Conservation (phyloP, 2,113 vertebrate genomes). For the Platysteira castanea region DNA sequence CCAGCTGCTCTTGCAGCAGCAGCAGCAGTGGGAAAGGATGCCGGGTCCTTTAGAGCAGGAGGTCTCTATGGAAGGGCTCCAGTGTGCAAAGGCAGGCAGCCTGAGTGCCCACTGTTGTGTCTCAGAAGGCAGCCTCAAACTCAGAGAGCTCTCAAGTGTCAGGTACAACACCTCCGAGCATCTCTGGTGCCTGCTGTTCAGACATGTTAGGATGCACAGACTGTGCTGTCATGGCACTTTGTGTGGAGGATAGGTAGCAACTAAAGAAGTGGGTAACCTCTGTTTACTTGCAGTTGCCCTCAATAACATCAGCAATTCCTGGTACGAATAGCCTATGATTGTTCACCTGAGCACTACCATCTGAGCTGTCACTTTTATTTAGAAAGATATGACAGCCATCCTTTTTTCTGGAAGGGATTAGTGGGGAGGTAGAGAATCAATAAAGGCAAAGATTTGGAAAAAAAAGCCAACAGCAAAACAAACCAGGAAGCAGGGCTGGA, state of each 20-base stretch:
- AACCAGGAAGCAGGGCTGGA: background rate
- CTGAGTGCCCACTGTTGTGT: background rate
- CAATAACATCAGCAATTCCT: constrained; percentile 1
- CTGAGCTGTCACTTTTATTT: constrained; percentile 10
- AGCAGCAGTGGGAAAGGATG: background rate
- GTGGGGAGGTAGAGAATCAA: constrained; percentile 1
- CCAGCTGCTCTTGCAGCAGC: background rate
- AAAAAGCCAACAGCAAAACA: background rate
- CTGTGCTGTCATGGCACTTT: background rate
- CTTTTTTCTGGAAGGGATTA: constrained; percentile 31
- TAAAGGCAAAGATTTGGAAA: constrained; percentile 29
- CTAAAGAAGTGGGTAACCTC: background rate
- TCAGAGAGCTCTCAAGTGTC: background rate
- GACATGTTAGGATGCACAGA: background rate
- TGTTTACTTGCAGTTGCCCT: constrained; percentile 31
- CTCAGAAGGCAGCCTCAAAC: background rate
- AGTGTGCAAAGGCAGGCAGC: background rate
- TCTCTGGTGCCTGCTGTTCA: background rate
- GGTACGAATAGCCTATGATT: constrained; percentile 18
- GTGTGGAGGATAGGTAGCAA: background rate
- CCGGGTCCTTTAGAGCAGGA: background rate
- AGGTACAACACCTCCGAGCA: background rate
- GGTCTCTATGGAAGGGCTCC: background rate
- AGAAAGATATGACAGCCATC: constrained; percentile 12
- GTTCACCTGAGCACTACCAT: background rate